Evolutionary conservation across 2,888 invertebrate genomes (phyloP), one percentile per base, ranked within the genome.

Genomic region (Tinea semifulvella): DNA sequence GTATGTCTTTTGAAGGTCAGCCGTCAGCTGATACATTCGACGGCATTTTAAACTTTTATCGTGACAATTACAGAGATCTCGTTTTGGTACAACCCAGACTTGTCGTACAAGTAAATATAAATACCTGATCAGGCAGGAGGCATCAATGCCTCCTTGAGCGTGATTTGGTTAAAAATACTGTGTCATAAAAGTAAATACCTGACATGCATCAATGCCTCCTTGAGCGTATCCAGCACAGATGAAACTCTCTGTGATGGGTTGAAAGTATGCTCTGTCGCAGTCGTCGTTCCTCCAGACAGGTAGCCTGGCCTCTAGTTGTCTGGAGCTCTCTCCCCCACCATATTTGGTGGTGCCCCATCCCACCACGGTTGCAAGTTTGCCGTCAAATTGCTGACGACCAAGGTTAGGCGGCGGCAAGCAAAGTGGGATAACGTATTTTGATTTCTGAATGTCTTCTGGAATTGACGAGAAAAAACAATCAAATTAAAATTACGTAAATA

Each of bases 321-420:
- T 85, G 2, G 92, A 90, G 60, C 94, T 94, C 69, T 95, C 94
- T 49, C 91, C 89, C 1, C 95, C 95, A 3, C 94, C 94, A 61
- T 95, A 95, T 58, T 87, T 88, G 0, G 94, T 93, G 16, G 94
- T 93, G 22, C 95, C 96, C 95, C 95, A 96, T 6, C 96, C 96
- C 11, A 94, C 93, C 1, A 96, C 95, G 0, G 94, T 94, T 1
- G 92, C 92, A 22, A 89, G 84, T 0, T 92, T 88, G 0, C 89
- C 86, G 58, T 91, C 90, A 48, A 84, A 83, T 52, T 88, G 87
- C 13, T 75, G 69, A 17, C 82, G 71, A 2, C 70, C 59, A 6
- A 75, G 73, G n/a, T 84, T 79, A 0, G 82, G 80, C 1, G 81
- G 77, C 0, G 96, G 96, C 45, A 96, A 70, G 62, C 96, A 96